Base-by-base conservation (phyloP, 2,113 vertebrate genomes). In the Steatornis caripensis region DNA sequence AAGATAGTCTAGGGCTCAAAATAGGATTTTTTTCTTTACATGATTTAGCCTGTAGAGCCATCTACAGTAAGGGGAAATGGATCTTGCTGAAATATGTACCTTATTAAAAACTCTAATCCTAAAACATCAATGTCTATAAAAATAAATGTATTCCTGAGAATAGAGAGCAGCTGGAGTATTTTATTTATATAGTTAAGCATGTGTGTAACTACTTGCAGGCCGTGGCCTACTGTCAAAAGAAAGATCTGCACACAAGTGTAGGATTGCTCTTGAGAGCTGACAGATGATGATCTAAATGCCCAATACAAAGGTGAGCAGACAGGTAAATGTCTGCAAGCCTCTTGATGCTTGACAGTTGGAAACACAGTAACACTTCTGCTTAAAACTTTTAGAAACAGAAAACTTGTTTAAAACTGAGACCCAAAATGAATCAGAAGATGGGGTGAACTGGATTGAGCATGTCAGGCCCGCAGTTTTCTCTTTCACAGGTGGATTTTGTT, bases 291-390 rank as follows among this genome's bases (percentile, higher is more conserved):
- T 37, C 20, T 32, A 7, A 60, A 62, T 20, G 11, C 62, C 48
- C 21, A 6, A 6, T 12, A 2, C 22, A n/a, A 41, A 88, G 74
- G 57, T 15, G 66, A 39, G 17, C 84, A 46, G n/a, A 26, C 20
- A 32, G 45, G 22, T 65, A 57, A 60, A 60, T 15, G 29, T 16
- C n/a, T 29, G 32, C 5, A 11, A 32, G 45, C 34, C 62, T 24
- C 26, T 5, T 23, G 64, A 12, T 34, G 36, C 34, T 3, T 6
- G 12, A 15, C 48, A 20, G 7, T 8, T 53, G 62, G 53, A 48
- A 71, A 36, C 3, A 41, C 24, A 41, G 0, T 2, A 36, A 4
- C 11, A n/a, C n/a, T n/a, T n/a, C n/a, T n/a, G n/a, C n/a, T n/a
- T n/a, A n/a, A n/a, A n/a, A n/a, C n/a, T n/a, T n/a, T n/a, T n/a